Conservation (phyloP, 2,113 vertebrate genomes). For the Actenoides lindsayi region DNA sequence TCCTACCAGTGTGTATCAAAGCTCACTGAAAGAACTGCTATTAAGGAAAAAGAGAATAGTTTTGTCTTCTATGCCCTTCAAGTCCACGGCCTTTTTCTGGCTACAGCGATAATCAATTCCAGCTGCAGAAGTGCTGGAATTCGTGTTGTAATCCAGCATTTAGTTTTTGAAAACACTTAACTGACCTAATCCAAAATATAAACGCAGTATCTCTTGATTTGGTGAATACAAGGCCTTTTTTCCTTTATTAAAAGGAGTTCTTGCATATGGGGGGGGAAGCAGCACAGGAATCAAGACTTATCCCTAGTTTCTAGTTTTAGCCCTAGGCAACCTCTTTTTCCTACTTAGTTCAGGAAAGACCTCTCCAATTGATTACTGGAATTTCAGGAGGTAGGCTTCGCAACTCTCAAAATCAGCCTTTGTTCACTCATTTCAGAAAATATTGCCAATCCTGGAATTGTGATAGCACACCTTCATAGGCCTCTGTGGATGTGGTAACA, state of each 20-base stretch:
- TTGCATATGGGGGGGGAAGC: neutral
- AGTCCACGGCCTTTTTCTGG: neutral
- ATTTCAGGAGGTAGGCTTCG: neutral
- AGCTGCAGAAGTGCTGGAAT: neutral
- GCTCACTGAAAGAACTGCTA: neutral
- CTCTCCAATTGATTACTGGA: neutral
- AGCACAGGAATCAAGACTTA: neutral
- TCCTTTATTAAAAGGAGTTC: neutral
- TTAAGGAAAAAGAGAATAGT: neutral
- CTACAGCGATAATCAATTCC: neutral
- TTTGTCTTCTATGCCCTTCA: neutral
- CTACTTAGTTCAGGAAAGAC: neutral
- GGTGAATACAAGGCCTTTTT: neutral
- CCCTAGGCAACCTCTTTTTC: neutral
- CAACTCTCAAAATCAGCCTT: neutral
- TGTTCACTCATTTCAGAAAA: neutral
- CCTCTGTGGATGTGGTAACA: neutral
- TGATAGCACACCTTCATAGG: neutral
- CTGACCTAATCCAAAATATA: constrained; percentile 21
- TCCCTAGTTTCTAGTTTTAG: neutral
- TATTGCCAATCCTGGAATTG: neutral
- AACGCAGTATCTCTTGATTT: neutral
- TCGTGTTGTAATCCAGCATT: neutral
- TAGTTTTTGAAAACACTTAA: constrained; percentile 24
- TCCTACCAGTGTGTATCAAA: neutral